A percentile compares a stretch with the other conserved stretches of the same genome.
These are phyloP conservation scores for Zele albiditarsus DNA, from an alignment of 2,888 invertebrate genomes.

Conservation along the genomic window DNA sequence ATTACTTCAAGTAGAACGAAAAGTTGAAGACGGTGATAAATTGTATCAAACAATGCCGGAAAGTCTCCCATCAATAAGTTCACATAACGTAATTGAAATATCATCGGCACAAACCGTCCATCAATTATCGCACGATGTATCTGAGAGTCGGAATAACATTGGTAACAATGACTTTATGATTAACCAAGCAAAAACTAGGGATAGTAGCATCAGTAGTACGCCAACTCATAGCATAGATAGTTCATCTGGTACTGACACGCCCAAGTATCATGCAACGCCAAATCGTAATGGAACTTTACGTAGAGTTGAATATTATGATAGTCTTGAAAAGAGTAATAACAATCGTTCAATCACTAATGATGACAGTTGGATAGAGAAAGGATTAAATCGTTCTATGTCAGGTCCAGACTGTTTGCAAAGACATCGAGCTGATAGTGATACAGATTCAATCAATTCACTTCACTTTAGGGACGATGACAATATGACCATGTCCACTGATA, in stretches of 20 bases:
- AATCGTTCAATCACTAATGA: slow-evolving; percentile 72
- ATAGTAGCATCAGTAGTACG: slow-evolving; percentile 66
- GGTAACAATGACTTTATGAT: slow-evolving; percentile 56
- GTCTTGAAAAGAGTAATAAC: slow-evolving; percentile 68
- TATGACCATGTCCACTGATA: slow-evolving; percentile 69
- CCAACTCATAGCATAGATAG: slow-evolving; percentile 69
- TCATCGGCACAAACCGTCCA: slow-evolving; percentile 51
- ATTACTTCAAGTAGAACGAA: slow-evolving; percentile 80
- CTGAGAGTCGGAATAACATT: slow-evolving; percentile 56
- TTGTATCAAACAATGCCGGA: slow-evolving; percentile 83
- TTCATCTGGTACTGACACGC: slow-evolving; percentile 68
- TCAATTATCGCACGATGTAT: slow-evolving; percentile 59
- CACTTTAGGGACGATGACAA: slow-evolving; percentile 70
- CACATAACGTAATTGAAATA: slow-evolving; percentile 68
- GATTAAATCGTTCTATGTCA: slow-evolving; percentile 76
- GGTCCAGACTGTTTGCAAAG: slow-evolving; percentile 76
- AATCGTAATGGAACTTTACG: slow-evolving; percentile 70
- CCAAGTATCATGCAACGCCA: slow-evolving; percentile 66
- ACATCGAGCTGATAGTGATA: slow-evolving; percentile 71
- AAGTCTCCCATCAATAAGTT: slow-evolving; percentile 76
- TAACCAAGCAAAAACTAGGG: slow-evolving; percentile 56
- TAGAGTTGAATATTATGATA: slow-evolving; percentile 70
- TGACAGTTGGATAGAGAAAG: slow-evolving; percentile 74
- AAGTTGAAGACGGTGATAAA: slow-evolving; percentile 78
- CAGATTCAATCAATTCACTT: slow-evolving; percentile 68